Conservation (phyloP, 2,797 vertebrate species). For the Aphelocoma californica region DNA sequence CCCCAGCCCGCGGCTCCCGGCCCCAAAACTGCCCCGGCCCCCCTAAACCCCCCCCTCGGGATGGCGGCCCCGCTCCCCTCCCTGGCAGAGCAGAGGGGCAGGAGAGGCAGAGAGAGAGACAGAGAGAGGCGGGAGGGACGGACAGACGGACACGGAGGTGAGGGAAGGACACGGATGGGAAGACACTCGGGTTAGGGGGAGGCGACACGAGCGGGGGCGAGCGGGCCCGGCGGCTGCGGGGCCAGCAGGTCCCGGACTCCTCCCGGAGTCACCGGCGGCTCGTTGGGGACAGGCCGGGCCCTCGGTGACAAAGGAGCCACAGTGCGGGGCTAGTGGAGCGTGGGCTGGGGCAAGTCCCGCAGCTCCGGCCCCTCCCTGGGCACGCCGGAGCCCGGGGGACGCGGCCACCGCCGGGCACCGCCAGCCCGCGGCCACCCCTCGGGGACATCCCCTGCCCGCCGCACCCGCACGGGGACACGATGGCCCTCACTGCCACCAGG, state of each 20-base stretch:
- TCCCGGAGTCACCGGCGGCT: neutral
- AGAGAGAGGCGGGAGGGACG: slow-evolving; percentile 1
- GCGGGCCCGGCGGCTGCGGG: neutral
- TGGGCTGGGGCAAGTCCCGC: neutral
- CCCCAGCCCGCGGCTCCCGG: neutral
- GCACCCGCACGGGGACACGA: neutral
- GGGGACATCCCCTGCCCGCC: rapidly evolving
- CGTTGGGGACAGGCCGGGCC: rapidly evolving
- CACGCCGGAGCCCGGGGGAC: neutral
- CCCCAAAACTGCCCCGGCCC: neutral
- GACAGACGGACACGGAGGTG: neutral
- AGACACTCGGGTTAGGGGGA: neutral
- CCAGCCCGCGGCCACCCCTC: neutral
- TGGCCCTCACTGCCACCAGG: rapidly evolving
- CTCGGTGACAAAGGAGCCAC: neutral
- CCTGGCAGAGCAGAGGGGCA: slow-evolving; percentile 45
- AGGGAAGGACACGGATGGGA: slow-evolving; percentile 25
- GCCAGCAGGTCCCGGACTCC: neutral
- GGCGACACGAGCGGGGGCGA: neutral
- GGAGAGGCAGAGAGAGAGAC: slow-evolving; percentile 26
- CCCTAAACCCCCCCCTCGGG: neutral
- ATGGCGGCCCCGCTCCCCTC: neutral
- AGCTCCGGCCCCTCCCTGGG: neutral
- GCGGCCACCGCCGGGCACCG: neutral
- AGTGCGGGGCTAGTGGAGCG: neutral